These are phyloP conservation scores for Bombycilla garrulus DNA, from an alignment of 2,113 vertebrate genomes.

Conservation along the genomic window DNA sequence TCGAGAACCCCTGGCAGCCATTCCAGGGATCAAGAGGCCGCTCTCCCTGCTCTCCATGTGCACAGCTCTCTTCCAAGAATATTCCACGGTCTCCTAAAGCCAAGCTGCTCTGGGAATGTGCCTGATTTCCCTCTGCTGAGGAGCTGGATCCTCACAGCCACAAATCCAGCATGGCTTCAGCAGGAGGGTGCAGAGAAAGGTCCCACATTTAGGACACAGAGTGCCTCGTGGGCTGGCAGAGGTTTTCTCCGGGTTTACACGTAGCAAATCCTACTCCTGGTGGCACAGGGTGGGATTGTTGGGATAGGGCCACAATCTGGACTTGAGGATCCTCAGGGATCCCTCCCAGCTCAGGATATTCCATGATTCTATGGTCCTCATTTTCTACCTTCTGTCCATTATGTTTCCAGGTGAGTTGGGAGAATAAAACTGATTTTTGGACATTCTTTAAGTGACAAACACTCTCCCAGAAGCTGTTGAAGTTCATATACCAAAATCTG, in stretches of 20 bases:
- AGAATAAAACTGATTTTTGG: neutral
- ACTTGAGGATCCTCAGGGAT: neutral
- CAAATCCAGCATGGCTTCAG: neutral
- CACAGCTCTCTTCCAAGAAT: neutral
- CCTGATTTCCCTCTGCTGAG: neutral
- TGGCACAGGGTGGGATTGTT: too few relatives aligned
- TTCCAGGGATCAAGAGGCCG: neutral
- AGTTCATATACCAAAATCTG: neutral
- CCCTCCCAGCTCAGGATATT: neutral
- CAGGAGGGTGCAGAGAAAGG: neutral
- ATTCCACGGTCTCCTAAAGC: neutral
- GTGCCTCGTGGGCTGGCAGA: neutral
- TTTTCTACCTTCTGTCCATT: neutral
- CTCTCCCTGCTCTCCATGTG: accelerated
- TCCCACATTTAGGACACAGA: neutral
- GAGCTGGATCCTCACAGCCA: neutral
- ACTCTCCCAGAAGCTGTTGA: neutral
- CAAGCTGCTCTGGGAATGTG: neutral
- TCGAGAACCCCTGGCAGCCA: neutral
- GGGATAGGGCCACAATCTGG: neutral
- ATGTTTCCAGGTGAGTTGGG: accelerated
- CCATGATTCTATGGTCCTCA: accelerated
- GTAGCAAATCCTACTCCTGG: neutral
- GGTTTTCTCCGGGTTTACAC: neutral
- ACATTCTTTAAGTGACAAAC: neutral